A percentile compares a stretch with the other conserved stretches of the same genome.
Evolutionary conservation across 2,797 vertebrate species (phyloP).

Genomic region (Eleutherodactylus coqui): DNA sequence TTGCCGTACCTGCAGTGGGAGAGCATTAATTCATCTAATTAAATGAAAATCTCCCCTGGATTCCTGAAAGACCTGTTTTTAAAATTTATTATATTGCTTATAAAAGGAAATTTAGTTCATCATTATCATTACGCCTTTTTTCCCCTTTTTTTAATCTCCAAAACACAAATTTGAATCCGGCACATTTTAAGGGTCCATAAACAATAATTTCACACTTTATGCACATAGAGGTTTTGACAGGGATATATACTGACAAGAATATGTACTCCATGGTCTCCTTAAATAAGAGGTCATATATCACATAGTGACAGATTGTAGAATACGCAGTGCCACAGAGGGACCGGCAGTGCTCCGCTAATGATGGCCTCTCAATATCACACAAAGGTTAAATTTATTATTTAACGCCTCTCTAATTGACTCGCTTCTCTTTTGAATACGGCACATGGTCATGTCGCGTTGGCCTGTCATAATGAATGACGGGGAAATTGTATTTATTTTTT

Average conservation of each 20-base stretch:
- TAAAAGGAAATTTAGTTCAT: background rate
- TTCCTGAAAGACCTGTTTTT: no score
- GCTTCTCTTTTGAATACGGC: background rate
- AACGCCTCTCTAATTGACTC: slow-evolving; percentile 25
- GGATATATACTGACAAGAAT: background rate
- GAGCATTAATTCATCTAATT: no score
- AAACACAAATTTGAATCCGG: background rate
- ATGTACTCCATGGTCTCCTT: background rate
- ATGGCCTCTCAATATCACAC: slow-evolving; percentile 19
- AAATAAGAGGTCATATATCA: slow-evolving; percentile 36
- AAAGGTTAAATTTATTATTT: slow-evolving; percentile 40
- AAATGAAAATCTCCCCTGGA: no score
- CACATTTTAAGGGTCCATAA: background rate
- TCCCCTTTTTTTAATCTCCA: background rate
- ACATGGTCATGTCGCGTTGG: background rate
- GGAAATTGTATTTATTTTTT: background rate
- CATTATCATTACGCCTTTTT: background rate
- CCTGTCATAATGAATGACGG: background rate
- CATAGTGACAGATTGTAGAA: background rate
- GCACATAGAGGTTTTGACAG: background rate
- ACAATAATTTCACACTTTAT: background rate
- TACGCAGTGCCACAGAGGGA: background rate
- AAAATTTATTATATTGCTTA: no score
- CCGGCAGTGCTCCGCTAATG: background rate
- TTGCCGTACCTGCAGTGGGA: no score